Evolutionary conservation across 1,140 invertebrate species (phyloP).

Genomic region (Neocloeon triangulifer): DNA sequence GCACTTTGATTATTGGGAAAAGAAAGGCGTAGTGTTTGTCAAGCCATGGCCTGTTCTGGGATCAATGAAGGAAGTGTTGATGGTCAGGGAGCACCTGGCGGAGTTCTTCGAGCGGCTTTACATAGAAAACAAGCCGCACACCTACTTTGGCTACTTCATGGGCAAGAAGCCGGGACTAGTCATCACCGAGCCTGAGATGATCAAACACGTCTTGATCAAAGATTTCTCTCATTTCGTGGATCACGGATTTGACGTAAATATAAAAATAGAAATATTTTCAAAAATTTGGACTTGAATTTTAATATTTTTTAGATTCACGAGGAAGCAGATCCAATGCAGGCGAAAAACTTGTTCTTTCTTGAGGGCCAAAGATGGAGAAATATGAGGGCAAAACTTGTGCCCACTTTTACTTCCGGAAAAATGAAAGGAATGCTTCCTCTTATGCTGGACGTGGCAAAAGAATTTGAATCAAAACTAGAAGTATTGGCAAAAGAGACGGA

Average conservation of each 20-base stretch:
- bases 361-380: conserved; percentile 1
- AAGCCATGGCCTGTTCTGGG: conserved; percentile 21
- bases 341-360: background rate
- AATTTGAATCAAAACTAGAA: background rate
- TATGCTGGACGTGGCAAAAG: background rate
- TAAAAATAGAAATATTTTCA: too few species aligned
- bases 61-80: conserved; percentile 13
- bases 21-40: conserved; percentile 12
- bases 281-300: too few species aligned
- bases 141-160: conserved; percentile 19
- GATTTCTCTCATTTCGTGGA: conserved; percentile 3
- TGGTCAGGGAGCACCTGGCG: background rate
- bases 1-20: conserved; percentile 16
- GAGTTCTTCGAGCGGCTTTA: conserved; percentile 9
- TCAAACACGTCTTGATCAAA: conserved; percentile 4
- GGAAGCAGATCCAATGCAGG: background rate
- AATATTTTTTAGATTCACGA: background rate
- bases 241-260: background rate
- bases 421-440: conserved; percentile 1
- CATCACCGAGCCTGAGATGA: conserved; percentile 21
- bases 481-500: background rate
- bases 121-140: conserved; percentile 9
- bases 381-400: background rate
- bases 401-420: background rate
- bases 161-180: conserved; percentile 22